Conservation (phyloP, 2,888 invertebrate species). For the Pediacus dermestoides region DNA sequence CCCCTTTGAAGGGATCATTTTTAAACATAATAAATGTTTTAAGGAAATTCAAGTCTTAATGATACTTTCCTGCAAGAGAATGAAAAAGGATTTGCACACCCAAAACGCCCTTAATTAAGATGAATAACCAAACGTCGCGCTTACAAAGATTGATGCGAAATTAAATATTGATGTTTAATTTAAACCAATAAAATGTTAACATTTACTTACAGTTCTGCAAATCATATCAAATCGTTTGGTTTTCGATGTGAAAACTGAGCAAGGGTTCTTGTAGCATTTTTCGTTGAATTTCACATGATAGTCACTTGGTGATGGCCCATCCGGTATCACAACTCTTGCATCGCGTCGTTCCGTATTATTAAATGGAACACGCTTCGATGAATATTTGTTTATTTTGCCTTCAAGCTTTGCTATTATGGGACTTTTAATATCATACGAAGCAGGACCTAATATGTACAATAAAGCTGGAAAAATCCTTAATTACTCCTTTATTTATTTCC, state of each 20-base stretch:
- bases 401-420: constrained; percentile 24
- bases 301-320: constrained; percentile 32
- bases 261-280: constrained; percentile 15
- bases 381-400: constrained; percentile 23
- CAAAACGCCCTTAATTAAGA: too few species aligned
- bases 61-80: too few species aligned
- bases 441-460: constrained; percentile 25
- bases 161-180: too few species aligned
- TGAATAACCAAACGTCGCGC: too few species aligned
- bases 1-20: too few species aligned
- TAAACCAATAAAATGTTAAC: too few species aligned
- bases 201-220: constrained; percentile 20
- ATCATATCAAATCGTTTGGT: constrained; percentile 22
- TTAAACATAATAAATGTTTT: too few species aligned
- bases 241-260: constrained; percentile 29
- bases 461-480: constrained; percentile 9
- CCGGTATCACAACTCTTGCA: constrained; percentile 22
- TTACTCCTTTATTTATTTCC: not conserved
- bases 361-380: constrained; percentile 29
- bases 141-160: too few species aligned
- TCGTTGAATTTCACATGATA: constrained; percentile 22
- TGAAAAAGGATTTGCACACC: too few species aligned
- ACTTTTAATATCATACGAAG: constrained; percentile 28
- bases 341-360: constrained; percentile 28
- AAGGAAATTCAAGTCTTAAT: too few species aligned